Base-by-base conservation (phyloP, 1,140 invertebrate species). In the Brachionus koreanus region DNA sequence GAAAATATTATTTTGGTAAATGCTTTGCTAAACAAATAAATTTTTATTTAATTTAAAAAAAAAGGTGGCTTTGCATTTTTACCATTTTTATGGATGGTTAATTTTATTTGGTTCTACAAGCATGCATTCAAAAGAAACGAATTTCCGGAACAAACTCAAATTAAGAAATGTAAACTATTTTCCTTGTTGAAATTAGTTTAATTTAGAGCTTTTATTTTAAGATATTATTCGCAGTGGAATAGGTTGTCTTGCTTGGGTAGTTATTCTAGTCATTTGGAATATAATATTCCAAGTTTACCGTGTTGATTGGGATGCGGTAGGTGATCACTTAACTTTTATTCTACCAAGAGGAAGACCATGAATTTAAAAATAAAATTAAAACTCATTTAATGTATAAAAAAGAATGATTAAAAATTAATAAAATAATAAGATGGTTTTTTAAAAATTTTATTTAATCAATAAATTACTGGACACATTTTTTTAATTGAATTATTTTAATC, bases 321-420 rank as follows among this genome's bases (percentile, higher is more conserved):
- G 82, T 5, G 82, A 82, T 52, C 42, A 82, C 16, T 35, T 82
- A 3, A 82, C 82, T n/a, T 82, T 82, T 82, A 61, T 82, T 49
- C 25, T 82, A 39, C 82, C 67, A 1, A 49, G 67, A 52, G 82
- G 82, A 52, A 19, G 9, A 5, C 61, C 43, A 12, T 82, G 61
- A 74, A 25, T 65, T 16, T 10, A 6, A 10, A 5, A 10, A 5
- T 42, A 10, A 3, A 42, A 10, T 1, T 42, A 6, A 42, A 3
- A 42, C 1, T 1, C 5, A 3, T 10, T 13, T 2, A 42, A 10
- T 42, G 12, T 10, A 42, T 5, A 42, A 42, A 42, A 10, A 42
- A 13, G 6, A 42, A 10, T 42, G 6, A 10, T 42, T 42, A 7
- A 29, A 29, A 29, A 29, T 29, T 29, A 29, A 29, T 29, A 29